phyloP scores from a whole-genome alignment of 2,888 invertebrate genomes.

The Temnothorax ravouxi region DNA sequence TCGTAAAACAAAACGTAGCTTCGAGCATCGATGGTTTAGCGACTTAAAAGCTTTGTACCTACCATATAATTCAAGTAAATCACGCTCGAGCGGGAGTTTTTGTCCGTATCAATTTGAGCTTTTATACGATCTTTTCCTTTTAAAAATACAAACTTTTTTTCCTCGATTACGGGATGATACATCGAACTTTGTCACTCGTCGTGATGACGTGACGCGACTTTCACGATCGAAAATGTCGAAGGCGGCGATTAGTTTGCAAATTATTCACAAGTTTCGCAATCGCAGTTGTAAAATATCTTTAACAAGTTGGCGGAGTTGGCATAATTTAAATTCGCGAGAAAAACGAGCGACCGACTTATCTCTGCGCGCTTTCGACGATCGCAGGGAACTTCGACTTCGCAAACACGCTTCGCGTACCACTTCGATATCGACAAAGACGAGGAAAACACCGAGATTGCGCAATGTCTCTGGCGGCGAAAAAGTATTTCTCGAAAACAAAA shows the following conservation, averaged over 20 bases:
- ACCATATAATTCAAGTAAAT: constrained; percentile 73
- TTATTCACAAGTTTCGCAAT: constrained; percentile 14
- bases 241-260: constrained; percentile 4
- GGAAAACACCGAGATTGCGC: constrained; percentile 28
- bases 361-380: background rate
- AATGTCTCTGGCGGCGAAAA: constrained; percentile 18
- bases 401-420: constrained; percentile 11
- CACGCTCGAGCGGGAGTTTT: constrained; percentile 69
- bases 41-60: constrained; percentile 69
- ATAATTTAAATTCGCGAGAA: constrained; percentile 21
- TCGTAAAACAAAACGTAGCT: constrained; percentile 10
- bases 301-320: constrained; percentile 14
- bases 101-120: constrained; percentile 69
- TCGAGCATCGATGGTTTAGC: constrained; percentile 27
- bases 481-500: constrained; percentile 42
- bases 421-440: constrained; percentile 16
- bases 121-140: constrained; percentile 57
- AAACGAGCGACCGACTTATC: constrained; percentile 14
- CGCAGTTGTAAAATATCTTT: constrained; percentile 16
- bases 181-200: background rate
- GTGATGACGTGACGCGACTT: background rate
- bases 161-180: background rate
- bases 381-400: constrained; percentile 20
- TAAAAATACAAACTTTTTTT: constrained; percentile 10
- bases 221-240: background rate